Conservation (phyloP, 2,113 vertebrate genomes). For the Arenaria interpres region DNA sequence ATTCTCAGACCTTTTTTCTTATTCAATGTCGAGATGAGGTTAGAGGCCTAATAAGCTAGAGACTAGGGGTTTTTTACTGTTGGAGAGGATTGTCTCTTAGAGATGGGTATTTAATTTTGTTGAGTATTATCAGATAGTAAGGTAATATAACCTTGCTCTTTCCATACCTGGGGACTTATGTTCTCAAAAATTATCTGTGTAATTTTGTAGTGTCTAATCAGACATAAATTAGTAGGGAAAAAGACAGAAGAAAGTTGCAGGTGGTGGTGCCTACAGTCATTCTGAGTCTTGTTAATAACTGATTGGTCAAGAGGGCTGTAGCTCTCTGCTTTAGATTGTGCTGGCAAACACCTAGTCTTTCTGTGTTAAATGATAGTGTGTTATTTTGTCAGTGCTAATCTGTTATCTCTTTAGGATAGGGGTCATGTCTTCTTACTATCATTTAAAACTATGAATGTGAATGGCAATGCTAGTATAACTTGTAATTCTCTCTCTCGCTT, state of each 20-base stretch:
- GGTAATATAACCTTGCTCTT: neutral
- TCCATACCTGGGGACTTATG: neutral
- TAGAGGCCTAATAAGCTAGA: neutral
- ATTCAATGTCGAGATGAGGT: neutral
- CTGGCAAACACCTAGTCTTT: neutral
- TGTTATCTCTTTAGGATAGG: neutral
- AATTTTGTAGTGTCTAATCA: neutral
- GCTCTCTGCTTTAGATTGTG: neutral
- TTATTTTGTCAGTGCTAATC: neutral
- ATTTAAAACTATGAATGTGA: neutral
- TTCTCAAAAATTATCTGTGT: neutral
- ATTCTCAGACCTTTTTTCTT: neutral
- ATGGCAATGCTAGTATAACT: neutral
- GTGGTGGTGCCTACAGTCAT: rapidly evolving
- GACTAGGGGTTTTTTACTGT: rapidly evolving
- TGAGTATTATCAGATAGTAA: neutral
- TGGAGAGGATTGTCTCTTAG: neutral
- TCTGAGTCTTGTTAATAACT: neutral
- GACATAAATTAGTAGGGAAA: neutral
- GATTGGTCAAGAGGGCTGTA: neutral
- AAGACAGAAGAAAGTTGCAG: neutral
- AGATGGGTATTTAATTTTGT: neutral
- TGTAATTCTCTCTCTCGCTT: neutral
- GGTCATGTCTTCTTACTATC: neutral
- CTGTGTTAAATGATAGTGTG: neutral